Percentiles rank a stretch among this genome's conserved stretches.
Conservation (phyloP, 2,113 vertebrate species). For the Garra rufa region DNA sequence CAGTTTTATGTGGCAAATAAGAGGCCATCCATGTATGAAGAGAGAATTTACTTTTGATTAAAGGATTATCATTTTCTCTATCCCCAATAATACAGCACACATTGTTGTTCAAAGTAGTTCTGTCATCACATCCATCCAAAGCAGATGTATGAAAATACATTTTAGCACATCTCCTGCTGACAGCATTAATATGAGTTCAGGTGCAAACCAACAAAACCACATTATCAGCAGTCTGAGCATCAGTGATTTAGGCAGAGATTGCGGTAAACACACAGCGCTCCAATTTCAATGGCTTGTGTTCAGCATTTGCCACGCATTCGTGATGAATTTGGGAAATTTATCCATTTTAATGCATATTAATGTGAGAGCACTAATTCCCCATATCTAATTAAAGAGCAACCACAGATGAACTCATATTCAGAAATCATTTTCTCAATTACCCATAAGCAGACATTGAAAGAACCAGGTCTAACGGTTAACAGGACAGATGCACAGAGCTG, state of each 20-base stretch:
- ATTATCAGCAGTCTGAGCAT: constrained; percentile 64
- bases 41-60: constrained; percentile 32
- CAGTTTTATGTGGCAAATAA: constrained; percentile 19
- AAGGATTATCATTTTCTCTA: constrained; percentile 30
- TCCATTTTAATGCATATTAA: constrained; percentile 70
- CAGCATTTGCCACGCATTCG: constrained; percentile 51
- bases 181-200: constrained; percentile 56
- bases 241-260: constrained; percentile 66
- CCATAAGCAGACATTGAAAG: constrained; percentile 63
- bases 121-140: constrained; percentile 28
- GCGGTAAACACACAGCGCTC: constrained; percentile 51
- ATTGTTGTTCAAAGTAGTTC: constrained; percentile 11
- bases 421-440: constrained; percentile 67
- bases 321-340: constrained; percentile 62
- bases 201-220: constrained; percentile 58
- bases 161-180: constrained; percentile 59
- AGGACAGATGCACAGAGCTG: background rate
- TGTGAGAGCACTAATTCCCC: constrained; percentile 65
- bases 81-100: constrained; percentile 32
- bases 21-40: constrained; percentile 30
- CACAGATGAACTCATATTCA: constrained; percentile 64
- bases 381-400: constrained; percentile 68
- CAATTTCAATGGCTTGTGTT: constrained; percentile 61
- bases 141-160: constrained; percentile 51
- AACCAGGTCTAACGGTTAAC: background rate